Evolutionary conservation across 2,113 vertebrate genomes (phyloP).

Genomic region (Cervus canadensis): DNA sequence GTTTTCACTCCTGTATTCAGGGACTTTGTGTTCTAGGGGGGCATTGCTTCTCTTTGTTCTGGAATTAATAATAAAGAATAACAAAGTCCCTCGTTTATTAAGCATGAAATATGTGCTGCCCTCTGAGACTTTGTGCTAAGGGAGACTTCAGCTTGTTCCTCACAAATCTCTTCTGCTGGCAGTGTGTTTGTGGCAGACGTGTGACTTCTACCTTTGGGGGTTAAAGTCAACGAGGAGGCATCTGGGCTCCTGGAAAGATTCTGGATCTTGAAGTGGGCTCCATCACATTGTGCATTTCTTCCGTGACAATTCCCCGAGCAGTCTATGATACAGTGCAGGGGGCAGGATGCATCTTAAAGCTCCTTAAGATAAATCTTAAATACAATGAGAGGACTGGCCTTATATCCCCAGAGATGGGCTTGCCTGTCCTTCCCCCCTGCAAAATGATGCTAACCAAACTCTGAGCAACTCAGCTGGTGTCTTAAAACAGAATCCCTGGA

Average conservation of each 20-base stretch:
- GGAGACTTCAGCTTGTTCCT: not conserved
- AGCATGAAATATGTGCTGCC: not conserved
- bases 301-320: not conserved
- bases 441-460: not conserved
- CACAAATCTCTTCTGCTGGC: too few relatives aligned
- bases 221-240: too few relatives aligned
- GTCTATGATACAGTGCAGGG: not conserved
- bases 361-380: not conserved
- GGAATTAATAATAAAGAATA: not conserved
- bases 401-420: not conserved
- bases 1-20: accelerated
- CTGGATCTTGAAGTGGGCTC: not conserved
- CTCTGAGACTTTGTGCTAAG: not conserved
- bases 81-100: not conserved
- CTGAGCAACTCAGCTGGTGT: too few relatives aligned
- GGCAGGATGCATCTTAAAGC: too few relatives aligned
- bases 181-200: not conserved
- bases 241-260: not conserved
- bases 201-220: not conserved
- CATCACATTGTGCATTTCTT: accelerated
- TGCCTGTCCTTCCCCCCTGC: not conserved
- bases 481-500: not conserved
- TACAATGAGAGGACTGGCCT: not conserved
- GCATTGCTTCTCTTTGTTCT: not conserved
- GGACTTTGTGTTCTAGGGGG: not conserved